Evolutionary conservation across 2,797 vertebrate species (phyloP).

Genomic region (Lemur catta): DNA sequence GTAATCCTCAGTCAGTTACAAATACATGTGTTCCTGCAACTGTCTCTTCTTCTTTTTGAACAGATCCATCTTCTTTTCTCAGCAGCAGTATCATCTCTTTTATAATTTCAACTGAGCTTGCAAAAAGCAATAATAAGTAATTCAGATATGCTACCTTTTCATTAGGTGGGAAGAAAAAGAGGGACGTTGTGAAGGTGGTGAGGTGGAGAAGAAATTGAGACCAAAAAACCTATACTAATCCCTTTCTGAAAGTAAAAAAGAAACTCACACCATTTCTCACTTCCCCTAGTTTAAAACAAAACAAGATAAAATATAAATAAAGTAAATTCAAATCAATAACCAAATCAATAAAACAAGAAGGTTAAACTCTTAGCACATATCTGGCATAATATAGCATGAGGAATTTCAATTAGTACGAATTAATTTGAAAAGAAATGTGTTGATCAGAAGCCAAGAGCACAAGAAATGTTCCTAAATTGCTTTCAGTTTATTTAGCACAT

Average conservation of each 20-base stretch:
- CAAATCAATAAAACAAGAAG: background rate
- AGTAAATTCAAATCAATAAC: background rate
- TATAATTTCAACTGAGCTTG: conserved; percentile 49
- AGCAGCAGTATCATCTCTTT: background rate
- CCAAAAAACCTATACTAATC: background rate
- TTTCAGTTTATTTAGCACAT: background rate
- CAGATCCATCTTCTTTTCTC: conserved; percentile 20
- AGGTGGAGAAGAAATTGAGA: background rate
- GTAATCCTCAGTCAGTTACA: conserved; percentile 23
- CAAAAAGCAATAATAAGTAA: conserved; percentile 27
- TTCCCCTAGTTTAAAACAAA: background rate
- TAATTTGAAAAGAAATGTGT: background rate
- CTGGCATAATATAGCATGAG: background rate
- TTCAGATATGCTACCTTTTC: conserved; percentile 21
- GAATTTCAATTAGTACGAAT: background rate
- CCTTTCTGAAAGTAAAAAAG: background rate
- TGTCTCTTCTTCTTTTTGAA: background rate
- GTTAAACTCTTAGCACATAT: background rate
- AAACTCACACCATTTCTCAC: background rate
- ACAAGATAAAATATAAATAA: background rate
- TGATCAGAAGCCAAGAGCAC: background rate
- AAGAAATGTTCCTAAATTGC: background rate
- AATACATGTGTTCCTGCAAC: background rate
- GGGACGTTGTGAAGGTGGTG: background rate
- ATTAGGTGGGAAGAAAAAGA: background rate